Evolutionary conservation across 1,140 invertebrate genomes (phyloP).

Genomic region (Cotesia chilonis): DNA sequence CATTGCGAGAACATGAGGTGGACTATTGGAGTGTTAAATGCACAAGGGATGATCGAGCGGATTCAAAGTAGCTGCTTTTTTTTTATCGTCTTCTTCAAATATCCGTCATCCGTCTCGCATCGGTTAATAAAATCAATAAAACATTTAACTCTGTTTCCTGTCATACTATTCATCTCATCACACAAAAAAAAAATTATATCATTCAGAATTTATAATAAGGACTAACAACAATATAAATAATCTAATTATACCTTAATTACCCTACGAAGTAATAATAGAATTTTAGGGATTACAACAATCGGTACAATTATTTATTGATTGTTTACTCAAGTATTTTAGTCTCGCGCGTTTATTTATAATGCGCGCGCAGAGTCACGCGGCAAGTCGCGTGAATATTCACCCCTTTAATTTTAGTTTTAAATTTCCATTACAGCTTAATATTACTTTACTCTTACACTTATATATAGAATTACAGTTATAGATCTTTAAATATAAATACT

Average conservation of each 20-base stretch:
- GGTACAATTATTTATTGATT: too few relatives aligned
- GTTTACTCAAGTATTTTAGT: neutral
- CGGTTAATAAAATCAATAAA: slow-evolving; percentile 12
- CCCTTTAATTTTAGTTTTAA: slow-evolving; percentile 15
- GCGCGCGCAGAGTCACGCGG: slow-evolving; percentile 31
- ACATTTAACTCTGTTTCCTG: neutral
- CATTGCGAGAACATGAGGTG: slow-evolving; percentile 8
- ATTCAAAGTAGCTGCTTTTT: neutral
- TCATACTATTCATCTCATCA: neutral
- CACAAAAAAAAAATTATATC: neutral
- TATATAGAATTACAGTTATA: neutral
- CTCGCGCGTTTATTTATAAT: neutral
- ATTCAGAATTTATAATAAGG: neutral
- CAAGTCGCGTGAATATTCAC: slow-evolving; percentile 36
- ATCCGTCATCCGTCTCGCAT: neutral
- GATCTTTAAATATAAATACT: too few relatives aligned
- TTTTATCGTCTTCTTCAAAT: neutral
- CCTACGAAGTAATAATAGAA: too few relatives aligned
- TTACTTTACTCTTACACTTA: neutral
- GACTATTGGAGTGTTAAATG: slow-evolving; percentile 35
- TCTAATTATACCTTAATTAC: neutral
- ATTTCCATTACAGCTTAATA: slow-evolving; percentile 1
- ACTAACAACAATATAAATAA: neutral
- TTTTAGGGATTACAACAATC: too few relatives aligned
- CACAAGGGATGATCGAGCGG: slow-evolving; percentile 20